Evolutionary conservation across 2,797 vertebrate species (phyloP).

Genomic region (Danio albolineatus): DNA sequence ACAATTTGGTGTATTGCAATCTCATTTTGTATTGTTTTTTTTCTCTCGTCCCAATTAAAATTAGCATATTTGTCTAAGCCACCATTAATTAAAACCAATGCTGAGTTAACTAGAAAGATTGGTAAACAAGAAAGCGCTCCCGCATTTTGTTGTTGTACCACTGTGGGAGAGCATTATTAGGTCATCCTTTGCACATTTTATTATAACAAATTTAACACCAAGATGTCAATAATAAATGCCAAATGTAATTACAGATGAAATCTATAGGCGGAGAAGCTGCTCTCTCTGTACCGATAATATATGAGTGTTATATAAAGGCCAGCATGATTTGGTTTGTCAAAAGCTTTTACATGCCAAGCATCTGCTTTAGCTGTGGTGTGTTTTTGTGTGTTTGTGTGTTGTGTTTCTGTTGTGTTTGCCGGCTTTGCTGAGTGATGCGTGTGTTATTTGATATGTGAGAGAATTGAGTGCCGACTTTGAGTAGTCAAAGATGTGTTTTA

Average conservation of each 20-base stretch:
- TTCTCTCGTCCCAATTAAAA: slow-evolving; percentile 3
- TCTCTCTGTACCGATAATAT: slow-evolving; percentile 23
- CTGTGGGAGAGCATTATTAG: slow-evolving; percentile 4
- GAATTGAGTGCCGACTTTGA: not conserved
- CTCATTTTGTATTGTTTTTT: not conserved
- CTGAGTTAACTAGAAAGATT: not conserved
- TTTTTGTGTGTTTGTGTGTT: slow-evolving; percentile 40
- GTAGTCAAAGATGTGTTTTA: not conserved
- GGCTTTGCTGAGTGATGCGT: slow-evolving; percentile 41
- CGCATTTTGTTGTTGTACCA: not conserved
- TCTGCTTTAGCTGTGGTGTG: slow-evolving; percentile 70
- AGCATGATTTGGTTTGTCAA: slow-evolving; percentile 69
- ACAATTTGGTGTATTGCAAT: slow-evolving; percentile 13
- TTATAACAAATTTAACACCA: not conserved
- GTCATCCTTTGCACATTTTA: not conserved
- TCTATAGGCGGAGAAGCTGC: slow-evolving; percentile 62
- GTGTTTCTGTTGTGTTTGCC: slow-evolving; percentile 60
- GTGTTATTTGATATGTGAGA: slow-evolving; percentile 36
- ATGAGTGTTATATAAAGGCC: slow-evolving; percentile 69
- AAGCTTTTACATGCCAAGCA: slow-evolving; percentile 34
- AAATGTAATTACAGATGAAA: not conserved
- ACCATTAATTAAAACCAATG: slow-evolving; percentile 1
- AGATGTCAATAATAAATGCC: not conserved
- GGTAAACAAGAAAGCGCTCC: not conserved
- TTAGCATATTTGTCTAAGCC: slow-evolving; percentile 6